These are phyloP conservation scores for Siniperca obscura DNA, from an alignment of 2,797 vertebrate genomes.

Conservation along the genomic window DNA sequence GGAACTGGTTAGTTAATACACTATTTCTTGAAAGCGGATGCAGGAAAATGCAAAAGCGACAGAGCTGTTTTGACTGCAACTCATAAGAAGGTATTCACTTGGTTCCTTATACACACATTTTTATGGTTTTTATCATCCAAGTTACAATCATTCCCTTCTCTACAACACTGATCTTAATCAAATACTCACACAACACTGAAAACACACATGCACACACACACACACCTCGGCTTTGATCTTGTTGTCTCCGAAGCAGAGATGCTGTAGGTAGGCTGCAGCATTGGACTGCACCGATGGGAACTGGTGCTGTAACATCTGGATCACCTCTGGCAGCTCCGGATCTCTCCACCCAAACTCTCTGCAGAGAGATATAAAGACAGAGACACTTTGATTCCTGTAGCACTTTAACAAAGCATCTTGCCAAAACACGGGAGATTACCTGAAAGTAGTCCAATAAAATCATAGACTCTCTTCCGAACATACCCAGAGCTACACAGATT, in stretches of 20 bases:
- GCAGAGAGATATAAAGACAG: constrained; percentile 61
- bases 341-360: constrained; percentile 99
- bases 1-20: constrained; percentile 33
- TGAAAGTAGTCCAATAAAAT: constrained; percentile 49
- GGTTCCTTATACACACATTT: background rate
- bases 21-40: constrained; percentile 21
- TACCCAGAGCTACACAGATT: constrained; percentile 18
- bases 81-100: constrained; percentile 5
- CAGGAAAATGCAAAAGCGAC: constrained; percentile 27
- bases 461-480: constrained; percentile 17
- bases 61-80: constrained; percentile 18
- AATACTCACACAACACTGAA: constrained; percentile 11
- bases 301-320: constrained; percentile 98
- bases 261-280: constrained; percentile 95
- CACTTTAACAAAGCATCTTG: constrained; percentile 37
- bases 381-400: constrained; percentile 56
- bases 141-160: constrained; percentile 18
- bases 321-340: constrained; percentile 98
- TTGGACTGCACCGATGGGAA: constrained; percentile 98
- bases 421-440: constrained; percentile 44
- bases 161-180: constrained; percentile 25
- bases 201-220: background rate
- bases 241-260: constrained; percentile 98
- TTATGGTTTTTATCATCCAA: constrained; percentile 8
- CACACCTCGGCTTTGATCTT: constrained; percentile 96